phyloP scores from a whole-genome alignment of 92 coral and sea anemone species.

The Galaxea fascicularis region DNA sequence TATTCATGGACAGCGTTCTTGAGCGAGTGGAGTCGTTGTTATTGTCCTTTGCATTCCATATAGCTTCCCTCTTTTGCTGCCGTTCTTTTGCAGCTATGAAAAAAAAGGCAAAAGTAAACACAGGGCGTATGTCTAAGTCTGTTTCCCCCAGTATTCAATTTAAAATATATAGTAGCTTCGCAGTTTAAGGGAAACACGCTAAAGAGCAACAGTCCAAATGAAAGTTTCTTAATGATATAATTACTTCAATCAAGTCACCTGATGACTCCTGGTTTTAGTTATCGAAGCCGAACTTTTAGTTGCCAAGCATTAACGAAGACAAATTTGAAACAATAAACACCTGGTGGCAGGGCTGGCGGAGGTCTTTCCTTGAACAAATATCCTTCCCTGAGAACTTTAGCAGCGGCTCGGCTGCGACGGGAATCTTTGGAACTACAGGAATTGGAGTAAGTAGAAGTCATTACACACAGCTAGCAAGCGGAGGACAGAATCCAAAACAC shows the following conservation, averaged over 20 bases:
- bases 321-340: conserved; percentile 13
- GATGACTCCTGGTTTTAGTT: background rate
- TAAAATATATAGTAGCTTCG: too few species aligned
- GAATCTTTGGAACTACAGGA: conserved; percentile 55
- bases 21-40: background rate
- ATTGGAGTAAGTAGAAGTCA: background rate
- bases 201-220: too few species aligned
- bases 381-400: conserved; percentile 62
- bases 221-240: too few species aligned
- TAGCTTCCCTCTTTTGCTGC: background rate
- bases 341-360: conserved; percentile 55
- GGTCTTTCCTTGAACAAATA: conserved; percentile 62
- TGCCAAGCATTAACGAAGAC: background rate
- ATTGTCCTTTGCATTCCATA: background rate
- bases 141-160: too few species aligned
- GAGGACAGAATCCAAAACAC: background rate
- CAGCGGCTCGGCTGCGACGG: conserved; percentile 67
- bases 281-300: background rate
- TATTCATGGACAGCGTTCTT: background rate
- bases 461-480: background rate
- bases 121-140: background rate
- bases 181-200: too few species aligned
- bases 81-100: conserved; percentile 16
- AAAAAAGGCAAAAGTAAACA: background rate
- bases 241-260: too few species aligned